These are phyloP conservation scores for Choloepus didactylus DNA, from an alignment of 2,797 vertebrate species.

Conservation along the genomic window DNA sequence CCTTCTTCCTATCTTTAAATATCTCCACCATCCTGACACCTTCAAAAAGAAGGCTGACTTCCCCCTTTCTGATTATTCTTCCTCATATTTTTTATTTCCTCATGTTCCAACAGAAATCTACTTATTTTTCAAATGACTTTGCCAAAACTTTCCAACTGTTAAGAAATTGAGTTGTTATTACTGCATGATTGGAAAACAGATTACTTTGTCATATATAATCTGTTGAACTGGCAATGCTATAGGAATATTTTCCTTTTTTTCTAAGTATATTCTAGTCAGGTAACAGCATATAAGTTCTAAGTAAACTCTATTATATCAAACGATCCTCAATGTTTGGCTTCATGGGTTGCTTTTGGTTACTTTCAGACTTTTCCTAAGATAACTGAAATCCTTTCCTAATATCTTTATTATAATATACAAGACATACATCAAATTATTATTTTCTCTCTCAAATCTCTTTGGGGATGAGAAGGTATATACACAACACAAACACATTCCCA, in stretches of 20 bases:
- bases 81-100: conserved; percentile 40
- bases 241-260: background rate
- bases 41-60: conserved; percentile 33
- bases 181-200: background rate
- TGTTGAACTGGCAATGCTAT: conserved; percentile 5
- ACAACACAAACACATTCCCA: background rate
- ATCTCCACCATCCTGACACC: background rate
- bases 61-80: conserved; percentile 25
- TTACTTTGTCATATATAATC: background rate
- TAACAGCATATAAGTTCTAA: conserved; percentile 35
- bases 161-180: conserved; percentile 53
- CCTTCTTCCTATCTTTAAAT: background rate
- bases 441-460: conserved; percentile 68
- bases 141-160: conserved; percentile 25
- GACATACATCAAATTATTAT: conserved; percentile 30
- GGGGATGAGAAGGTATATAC: background rate
- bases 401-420: conserved; percentile 32
- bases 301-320: conserved; percentile 56
- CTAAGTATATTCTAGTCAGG: conserved; percentile 26
- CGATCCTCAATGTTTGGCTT: conserved; percentile 11
- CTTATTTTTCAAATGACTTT: conserved; percentile 61
- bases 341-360: background rate
- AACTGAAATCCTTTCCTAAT: background rate
- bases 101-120: conserved; percentile 25
- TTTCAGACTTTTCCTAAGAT: conserved; percentile 45